A percentile compares a stretch with the other conserved stretches of the same genome.
phyloP scores from a whole-genome alignment of 2,797 vertebrate species.

The Babyrousa celebensis region DNA sequence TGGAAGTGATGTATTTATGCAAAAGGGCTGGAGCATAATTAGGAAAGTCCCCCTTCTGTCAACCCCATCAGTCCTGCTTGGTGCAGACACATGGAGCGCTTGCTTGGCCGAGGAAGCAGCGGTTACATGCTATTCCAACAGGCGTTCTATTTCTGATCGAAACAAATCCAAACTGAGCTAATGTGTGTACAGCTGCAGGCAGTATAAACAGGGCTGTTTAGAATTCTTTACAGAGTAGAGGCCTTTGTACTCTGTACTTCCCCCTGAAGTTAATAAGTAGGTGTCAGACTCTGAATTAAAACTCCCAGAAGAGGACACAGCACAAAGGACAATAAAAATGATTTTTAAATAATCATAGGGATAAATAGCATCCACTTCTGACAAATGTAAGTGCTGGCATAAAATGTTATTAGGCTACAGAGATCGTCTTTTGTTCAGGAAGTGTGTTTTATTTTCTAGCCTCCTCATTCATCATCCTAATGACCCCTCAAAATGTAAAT shows the following conservation, averaged over 20 bases:
- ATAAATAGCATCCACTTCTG: slow-evolving; percentile 94
- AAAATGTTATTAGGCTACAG: slow-evolving; percentile 94
- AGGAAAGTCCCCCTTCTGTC: slow-evolving; percentile 79
- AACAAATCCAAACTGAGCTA: slow-evolving; percentile 90
- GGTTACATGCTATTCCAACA: slow-evolving; percentile 78
- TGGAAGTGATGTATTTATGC: slow-evolving; percentile 74
- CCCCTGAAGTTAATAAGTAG: slow-evolving; percentile 94
- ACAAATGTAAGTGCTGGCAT: slow-evolving; percentile 93
- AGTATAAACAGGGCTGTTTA: slow-evolving; percentile 91
- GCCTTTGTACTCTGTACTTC: slow-evolving; percentile 92
- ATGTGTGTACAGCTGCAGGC: slow-evolving; percentile 92
- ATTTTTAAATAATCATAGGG: slow-evolving; percentile 95
- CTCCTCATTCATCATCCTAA: slow-evolving; percentile 93
- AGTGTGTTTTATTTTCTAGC: slow-evolving; percentile 92
- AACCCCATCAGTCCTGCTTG: fast-evolving
- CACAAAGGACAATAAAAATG: slow-evolving; percentile 95
- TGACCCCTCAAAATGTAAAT: slow-evolving; percentile 94
- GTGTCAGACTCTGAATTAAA: slow-evolving; percentile 95
- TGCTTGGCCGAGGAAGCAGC: slow-evolving; percentile 75
- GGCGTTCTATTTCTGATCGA: slow-evolving; percentile 87
- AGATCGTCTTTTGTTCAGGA: slow-evolving; percentile 93
- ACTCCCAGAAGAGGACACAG: slow-evolving; percentile 93
- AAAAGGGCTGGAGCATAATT: slow-evolving; percentile 64
- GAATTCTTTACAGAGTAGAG: slow-evolving; percentile 92
- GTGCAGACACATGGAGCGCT: slow-evolving; percentile 1